Conservation (phyloP, 35 echinoderm and acorn worm genomes). For the Heliocidaris tuberculata region DNA sequence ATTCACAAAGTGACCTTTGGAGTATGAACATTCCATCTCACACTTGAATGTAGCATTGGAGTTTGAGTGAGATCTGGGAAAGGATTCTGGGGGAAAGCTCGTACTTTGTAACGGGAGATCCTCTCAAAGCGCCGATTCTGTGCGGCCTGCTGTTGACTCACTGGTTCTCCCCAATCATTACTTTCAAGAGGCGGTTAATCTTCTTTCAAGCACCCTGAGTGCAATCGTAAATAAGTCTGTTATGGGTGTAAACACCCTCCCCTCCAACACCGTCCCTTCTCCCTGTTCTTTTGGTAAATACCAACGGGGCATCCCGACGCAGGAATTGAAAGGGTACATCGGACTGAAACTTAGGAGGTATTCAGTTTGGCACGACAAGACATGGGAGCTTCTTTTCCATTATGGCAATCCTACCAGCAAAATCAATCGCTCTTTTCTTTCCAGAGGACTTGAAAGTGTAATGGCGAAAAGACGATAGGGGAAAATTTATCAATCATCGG, state of each 20-base stretch:
- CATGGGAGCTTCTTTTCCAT: background rate
- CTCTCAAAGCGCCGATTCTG: conserved; percentile 22
- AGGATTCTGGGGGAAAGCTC: background rate
- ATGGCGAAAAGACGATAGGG: background rate
- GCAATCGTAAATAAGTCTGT: background rate
- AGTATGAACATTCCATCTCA: background rate
- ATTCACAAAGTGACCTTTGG: background rate
- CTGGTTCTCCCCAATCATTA: background rate
- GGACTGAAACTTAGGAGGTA: background rate
- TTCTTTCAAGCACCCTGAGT: conserved; percentile 20
- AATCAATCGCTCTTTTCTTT: background rate
- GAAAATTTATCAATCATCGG: background rate
- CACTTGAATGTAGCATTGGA: background rate
- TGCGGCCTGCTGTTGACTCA: background rate
- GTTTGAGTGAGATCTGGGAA: background rate
- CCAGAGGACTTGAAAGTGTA: background rate
- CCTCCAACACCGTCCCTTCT: background rate
- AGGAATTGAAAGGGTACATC: background rate
- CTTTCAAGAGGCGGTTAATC: background rate
- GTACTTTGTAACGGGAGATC: conserved; percentile 25
- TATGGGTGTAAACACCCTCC: background rate
- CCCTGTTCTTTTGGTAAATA: background rate
- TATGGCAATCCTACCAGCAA: background rate
- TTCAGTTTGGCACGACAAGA: background rate
- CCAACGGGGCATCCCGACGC: background rate